Evolutionary conservation across 1,140 invertebrate genomes (phyloP), one percentile per base, ranked within the genome.

Genomic region (Halictus rubicundus): DNA sequence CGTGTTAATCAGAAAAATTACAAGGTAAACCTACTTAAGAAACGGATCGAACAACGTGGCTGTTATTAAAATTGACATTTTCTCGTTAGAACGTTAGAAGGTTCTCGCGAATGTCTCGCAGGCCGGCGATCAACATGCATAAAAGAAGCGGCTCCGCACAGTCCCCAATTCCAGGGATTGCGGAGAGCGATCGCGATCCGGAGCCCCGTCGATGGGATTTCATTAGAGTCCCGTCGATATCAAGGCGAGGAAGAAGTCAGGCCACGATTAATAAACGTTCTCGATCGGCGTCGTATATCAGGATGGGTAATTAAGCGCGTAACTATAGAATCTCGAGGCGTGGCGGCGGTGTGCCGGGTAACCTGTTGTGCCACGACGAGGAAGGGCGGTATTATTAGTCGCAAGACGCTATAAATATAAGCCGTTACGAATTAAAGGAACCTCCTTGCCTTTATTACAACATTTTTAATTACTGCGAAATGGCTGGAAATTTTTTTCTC

Each of bases 381-480:
- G 59, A 54, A 69, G 52, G 80, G 83, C 60, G 72, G 75, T 72
- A 72, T 72, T 82, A 82, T 82, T 82, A 82, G 80, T 65, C 80
- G 80, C 63, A 37, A 68, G 66, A 61, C 76, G 68, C 85, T 69
- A 83, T 85, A 88, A 85, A 88, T 88, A 87, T 87, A 82, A 88
- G 81, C 70, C 73, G 74, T 83, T 85, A 71, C 79, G 83, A 89
- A 89, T 89, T 89, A 88, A 87, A 88, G 70, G 83, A 88, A 81
- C 78, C 78, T 66, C 72, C 69, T 68, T 66, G 61, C 70, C 77
- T 82, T 88, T 84, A 86, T 84, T 81, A 85, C 86, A 87, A 87
- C 86, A 88, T 86, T 86, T 88, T 89, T 89, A 89, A 89, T 89
- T 89, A 89, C 86, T 81, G 87, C 74, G 84, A 86, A 86, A 86